Percentiles rank a stretch among this genome's conserved stretches.
Conservation (phyloP, 2,888 invertebrate genomes). For the Leptarthrus brevirostris region DNA sequence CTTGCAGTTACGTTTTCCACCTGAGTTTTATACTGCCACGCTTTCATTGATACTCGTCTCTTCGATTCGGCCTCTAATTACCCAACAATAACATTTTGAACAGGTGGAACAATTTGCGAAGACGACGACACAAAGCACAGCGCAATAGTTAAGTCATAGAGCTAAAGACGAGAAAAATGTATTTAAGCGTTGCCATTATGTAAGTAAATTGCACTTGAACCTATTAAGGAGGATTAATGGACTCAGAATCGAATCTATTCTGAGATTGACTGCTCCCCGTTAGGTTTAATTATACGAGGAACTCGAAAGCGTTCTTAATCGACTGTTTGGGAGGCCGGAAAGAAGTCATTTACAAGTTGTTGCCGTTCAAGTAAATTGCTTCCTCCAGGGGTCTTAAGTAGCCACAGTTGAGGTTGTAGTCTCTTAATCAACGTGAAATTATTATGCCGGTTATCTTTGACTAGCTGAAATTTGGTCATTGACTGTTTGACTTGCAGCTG, state of each 20-base stretch:
- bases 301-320: background rate
- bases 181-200: background rate
- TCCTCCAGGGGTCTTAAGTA: background rate
- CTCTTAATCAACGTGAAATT: background rate
- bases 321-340: background rate
- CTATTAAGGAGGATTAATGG: constrained; percentile 18
- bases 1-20: too few relatives aligned
- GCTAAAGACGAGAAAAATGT: background rate
- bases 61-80: background rate
- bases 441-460: background rate
- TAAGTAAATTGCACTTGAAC: constrained; percentile 19
- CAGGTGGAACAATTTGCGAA: constrained; percentile 20
- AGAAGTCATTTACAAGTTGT: background rate
- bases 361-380: background rate
- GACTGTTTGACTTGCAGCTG: background rate
- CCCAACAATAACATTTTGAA: background rate
- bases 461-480: background rate
- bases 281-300: background rate
- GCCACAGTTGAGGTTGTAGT: background rate
- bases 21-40: background rate
- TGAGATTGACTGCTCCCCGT: background rate
- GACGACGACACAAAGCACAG: background rate
- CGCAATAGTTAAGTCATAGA: background rate
- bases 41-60: background rate
- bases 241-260: background rate